Conservation (phyloP, 2,888 invertebrate species). For the Ferrisia virgata region DNA sequence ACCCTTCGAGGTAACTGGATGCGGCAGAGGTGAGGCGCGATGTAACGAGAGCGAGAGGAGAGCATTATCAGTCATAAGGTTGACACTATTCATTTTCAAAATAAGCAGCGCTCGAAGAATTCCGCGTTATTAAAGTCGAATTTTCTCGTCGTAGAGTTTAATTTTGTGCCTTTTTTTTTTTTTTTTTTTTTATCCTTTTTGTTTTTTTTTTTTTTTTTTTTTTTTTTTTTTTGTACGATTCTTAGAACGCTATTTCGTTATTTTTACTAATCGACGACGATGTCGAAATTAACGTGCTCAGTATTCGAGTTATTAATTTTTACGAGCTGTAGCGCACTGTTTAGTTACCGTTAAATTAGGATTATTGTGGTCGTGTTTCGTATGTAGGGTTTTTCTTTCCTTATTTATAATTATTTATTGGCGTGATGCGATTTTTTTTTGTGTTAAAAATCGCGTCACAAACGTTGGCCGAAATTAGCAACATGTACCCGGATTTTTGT, state of each 20-base stretch:
- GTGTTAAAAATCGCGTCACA: neutral
- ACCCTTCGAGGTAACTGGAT: neutral
- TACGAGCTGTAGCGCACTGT: slow-evolving; percentile 42
- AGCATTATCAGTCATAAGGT: neutral
- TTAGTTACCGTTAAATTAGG: slow-evolving; percentile 43
- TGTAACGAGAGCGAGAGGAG: too few relatives aligned
- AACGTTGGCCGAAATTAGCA: neutral
- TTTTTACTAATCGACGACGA: neutral
- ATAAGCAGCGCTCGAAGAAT: neutral
- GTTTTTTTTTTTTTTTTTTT: neutral
- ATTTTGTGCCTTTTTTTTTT: neutral
- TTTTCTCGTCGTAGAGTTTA: neutral
- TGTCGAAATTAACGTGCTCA: slow-evolving; percentile 37
- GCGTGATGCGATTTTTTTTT: neutral
- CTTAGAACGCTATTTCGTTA: neutral
- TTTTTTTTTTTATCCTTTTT: neutral
- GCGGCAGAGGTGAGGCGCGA: neutral
- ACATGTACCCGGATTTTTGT: neutral
- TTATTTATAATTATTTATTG: slow-evolving; percentile 16
- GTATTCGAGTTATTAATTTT: slow-evolving; percentile 23
- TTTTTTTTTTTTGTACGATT: neutral
- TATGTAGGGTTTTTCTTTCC: neutral
- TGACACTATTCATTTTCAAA: neutral
- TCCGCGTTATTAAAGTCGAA: slow-evolving; percentile 5
- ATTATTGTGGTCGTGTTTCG: slow-evolving; percentile 33